phyloP scores from a whole-genome alignment of 2,113 vertebrate species.

The Anguilla rostrata region DNA sequence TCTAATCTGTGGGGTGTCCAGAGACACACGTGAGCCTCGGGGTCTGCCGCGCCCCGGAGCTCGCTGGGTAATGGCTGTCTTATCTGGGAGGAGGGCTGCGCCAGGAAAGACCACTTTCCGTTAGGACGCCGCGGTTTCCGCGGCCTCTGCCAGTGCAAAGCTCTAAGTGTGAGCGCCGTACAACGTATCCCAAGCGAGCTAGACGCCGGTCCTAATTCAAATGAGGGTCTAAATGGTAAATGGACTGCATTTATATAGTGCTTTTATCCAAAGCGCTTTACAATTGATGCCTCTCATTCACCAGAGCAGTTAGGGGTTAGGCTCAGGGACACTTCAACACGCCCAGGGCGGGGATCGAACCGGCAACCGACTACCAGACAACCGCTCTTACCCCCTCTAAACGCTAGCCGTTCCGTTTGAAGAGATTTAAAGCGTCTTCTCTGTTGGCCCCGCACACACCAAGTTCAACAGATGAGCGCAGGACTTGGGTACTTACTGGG shows the following conservation, averaged over 20 bases:
- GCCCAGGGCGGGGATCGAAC: too few species aligned
- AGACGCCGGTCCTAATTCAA: neutral
- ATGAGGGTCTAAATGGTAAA: neutral
- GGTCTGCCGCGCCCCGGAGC: neutral
- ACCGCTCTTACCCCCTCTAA: too few species aligned
- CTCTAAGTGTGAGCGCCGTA: neutral
- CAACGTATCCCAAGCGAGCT: neutral
- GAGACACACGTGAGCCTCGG: neutral
- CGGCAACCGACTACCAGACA: too few species aligned
- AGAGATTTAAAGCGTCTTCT: neutral
- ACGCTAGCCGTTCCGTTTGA: neutral
- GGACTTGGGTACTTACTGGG: too few species aligned
- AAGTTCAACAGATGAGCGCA: neutral
- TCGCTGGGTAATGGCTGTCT: neutral
- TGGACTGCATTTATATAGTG: too few species aligned
- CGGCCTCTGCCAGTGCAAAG: neutral
- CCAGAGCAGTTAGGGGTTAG: too few species aligned
- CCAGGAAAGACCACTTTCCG: neutral
- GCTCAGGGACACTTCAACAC: too few species aligned
- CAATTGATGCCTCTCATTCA: too few species aligned
- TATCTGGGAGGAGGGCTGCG: neutral
- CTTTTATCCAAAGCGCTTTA: too few species aligned
- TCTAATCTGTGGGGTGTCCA: neutral
- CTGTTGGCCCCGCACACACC: neutral
- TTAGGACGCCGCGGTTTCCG: neutral